phyloP scores from a whole-genome alignment of 2,113 vertebrate species.

The Microtus montanus region DNA sequence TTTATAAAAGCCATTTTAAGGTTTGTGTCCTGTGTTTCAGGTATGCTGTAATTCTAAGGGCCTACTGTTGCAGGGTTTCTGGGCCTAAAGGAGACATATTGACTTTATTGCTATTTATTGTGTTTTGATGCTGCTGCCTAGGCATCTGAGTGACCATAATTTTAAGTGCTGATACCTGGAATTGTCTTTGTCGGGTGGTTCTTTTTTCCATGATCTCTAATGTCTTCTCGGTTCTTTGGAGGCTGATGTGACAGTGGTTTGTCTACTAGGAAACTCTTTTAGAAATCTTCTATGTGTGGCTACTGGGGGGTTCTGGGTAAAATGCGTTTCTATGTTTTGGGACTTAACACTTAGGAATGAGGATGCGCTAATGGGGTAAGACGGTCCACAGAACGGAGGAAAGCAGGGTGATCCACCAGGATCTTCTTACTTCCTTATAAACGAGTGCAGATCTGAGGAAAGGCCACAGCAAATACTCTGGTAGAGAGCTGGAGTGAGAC shows the following conservation, averaged over 20 bases:
- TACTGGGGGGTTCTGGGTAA: neutral
- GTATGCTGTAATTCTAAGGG: too few relatives aligned
- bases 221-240: neutral
- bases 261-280: neutral
- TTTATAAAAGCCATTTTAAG: neutral
- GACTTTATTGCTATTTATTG: neutral
- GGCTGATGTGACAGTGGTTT: fast-evolving
- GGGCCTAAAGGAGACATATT: neutral
- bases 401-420: neutral
- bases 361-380: neutral
- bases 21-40: neutral
- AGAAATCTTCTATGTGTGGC: neutral
- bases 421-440: neutral
- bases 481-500: too few relatives aligned
- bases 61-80: too few relatives aligned
- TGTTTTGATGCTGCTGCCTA: neutral
- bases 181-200: neutral
- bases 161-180: neutral
- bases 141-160: neutral
- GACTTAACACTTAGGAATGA: neutral
- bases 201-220: neutral
- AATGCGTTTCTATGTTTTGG: neutral
- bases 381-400: fast-evolving
- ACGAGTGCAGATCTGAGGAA: neutral
- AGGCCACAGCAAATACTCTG: too few relatives aligned